A percentile compares a stretch with the other conserved stretches of the same genome.
Conservation (phyloP, 2,113 vertebrate genomes). For the Triplophysa tibetana region DNA sequence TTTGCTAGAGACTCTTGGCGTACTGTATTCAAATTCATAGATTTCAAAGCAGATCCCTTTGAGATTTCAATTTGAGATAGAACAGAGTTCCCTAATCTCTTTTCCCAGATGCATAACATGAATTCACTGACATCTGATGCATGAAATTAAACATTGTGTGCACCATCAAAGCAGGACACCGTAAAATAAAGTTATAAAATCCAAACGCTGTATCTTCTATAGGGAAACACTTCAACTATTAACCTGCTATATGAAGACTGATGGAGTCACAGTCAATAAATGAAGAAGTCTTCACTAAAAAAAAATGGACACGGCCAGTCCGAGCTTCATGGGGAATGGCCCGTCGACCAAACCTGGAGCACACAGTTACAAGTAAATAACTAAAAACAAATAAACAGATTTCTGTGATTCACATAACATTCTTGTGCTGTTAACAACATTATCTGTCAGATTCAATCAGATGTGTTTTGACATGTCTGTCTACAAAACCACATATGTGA, state of each 20-base stretch:
- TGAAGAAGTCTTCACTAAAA: conserved; percentile 7
- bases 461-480: conserved; percentile 16
- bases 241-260: background rate
- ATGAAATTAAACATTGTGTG: conserved; percentile 11
- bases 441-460: conserved; percentile 35
- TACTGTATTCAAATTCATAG: background rate
- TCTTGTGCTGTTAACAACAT: conserved; percentile 19
- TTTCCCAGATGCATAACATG: conserved; percentile 32
- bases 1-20: background rate
- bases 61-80: conserved; percentile 2
- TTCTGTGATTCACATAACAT: conserved; percentile 24
- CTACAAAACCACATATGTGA: background rate
- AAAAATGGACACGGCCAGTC: conserved; percentile 13
- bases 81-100: conserved; percentile 13
- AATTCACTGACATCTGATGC: conserved; percentile 4
- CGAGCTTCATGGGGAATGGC: background rate
- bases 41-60: background rate
- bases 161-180: conserved; percentile 10
- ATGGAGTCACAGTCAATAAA: conserved; percentile 22
- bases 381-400: conserved; percentile 20
- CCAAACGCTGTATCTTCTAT: background rate
- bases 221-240: no score
- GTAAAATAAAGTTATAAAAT: background rate
- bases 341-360: background rate
- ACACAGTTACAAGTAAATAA: background rate